phyloP scores from a whole-genome alignment of 2,888 invertebrate genomes.

The Seira musarum region DNA sequence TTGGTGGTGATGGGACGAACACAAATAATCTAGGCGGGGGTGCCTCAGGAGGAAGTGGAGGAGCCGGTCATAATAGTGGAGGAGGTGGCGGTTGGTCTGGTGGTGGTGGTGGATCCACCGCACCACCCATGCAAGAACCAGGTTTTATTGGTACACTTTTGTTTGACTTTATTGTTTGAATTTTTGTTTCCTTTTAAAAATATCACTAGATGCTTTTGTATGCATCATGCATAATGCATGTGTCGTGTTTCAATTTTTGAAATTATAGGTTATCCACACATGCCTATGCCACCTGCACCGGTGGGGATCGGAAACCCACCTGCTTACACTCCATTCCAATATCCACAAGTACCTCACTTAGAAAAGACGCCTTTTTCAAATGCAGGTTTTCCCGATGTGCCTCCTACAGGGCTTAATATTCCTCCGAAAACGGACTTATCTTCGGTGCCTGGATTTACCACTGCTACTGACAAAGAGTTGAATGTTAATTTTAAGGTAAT shows the following conservation, averaged over 20 bases:
- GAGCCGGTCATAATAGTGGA: conserved; percentile 70
- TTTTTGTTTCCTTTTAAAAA: too few species aligned
- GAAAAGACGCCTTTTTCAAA: conserved; percentile 32
- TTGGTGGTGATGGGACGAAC: conserved; percentile 76
- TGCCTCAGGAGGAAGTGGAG: conserved; percentile 64
- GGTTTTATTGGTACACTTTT: conserved; percentile 79
- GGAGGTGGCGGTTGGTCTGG: too few species aligned
- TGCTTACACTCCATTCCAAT: conserved; percentile 77
- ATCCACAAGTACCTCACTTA: conserved; percentile 75
- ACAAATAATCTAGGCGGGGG: conserved; percentile 77
- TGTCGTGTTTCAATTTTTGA: neutral
- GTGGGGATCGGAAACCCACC: conserved; percentile 71
- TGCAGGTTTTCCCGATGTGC: conserved; percentile 35
- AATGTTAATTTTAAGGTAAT: conserved; percentile 47
- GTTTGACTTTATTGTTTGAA: neutral
- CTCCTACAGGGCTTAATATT: conserved; percentile 58
- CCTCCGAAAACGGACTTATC: conserved; percentile 31
- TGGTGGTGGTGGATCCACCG: conserved; percentile 73
- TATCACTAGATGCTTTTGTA: neutral
- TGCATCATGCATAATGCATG: neutral
- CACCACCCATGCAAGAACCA: conserved; percentile 71
- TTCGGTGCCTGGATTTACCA: neutral
- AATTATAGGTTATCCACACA: conserved; percentile 78
- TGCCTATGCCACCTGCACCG: conserved; percentile 77
- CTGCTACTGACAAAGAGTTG: conserved; percentile 41